phyloP scores from a whole-genome alignment of 2,113 vertebrate species.

The Aix galericulata region DNA sequence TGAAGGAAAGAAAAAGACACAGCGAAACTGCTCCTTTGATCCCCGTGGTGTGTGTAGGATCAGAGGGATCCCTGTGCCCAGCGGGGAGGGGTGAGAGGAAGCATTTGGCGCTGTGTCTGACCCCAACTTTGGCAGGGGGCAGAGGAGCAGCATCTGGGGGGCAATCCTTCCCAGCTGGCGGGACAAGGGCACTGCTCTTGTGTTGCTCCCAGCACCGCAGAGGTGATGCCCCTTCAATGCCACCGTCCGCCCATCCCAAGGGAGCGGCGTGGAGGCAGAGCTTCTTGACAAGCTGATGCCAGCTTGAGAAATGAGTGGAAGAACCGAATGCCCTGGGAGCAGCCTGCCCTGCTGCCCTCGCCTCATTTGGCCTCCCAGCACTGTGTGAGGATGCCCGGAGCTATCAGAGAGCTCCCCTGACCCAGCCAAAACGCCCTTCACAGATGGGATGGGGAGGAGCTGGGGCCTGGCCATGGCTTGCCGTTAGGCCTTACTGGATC shows the following conservation, averaged over 20 bases:
- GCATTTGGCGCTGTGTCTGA: background rate
- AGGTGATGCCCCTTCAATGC: background rate
- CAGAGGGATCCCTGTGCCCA: background rate
- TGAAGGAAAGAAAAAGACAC: accelerated
- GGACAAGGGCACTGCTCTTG: background rate
- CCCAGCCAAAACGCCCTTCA: background rate
- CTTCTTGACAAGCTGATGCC: background rate
- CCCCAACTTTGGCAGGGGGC: background rate
- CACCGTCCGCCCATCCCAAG: accelerated
- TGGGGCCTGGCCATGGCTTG: background rate
- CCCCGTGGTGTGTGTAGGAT: background rate
- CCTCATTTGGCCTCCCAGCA: background rate
- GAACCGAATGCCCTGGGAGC: accelerated
- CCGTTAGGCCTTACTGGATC: no score
- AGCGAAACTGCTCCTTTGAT: background rate
- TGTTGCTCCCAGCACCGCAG: background rate
- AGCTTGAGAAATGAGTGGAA: background rate
- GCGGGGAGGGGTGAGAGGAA: background rate
- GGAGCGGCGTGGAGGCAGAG: background rate
- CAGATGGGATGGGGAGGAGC: background rate
- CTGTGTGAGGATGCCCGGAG: background rate
- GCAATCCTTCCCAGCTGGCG: background rate
- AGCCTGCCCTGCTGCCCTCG: background rate
- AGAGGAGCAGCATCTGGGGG: background rate
- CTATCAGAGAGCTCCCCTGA: background rate